Conservation (phyloP, 53 echinoderm and acorn worm genomes). For the Arbacia lixula region DNA sequence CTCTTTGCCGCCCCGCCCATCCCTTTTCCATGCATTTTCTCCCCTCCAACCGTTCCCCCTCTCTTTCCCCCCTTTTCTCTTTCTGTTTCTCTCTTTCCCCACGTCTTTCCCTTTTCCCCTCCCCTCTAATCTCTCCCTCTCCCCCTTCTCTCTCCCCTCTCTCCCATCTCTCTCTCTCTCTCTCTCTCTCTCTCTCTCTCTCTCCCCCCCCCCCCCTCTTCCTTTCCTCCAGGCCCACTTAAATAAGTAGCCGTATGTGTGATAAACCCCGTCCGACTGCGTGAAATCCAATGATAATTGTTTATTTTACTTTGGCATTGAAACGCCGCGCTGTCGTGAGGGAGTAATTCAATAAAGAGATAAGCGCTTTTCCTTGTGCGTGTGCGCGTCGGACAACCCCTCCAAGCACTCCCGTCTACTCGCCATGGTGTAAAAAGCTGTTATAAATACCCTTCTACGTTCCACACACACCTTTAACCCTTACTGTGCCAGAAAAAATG, state of each 20-base stretch:
- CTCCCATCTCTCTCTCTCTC: neutral
- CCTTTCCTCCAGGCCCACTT: neutral
- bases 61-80: neutral
- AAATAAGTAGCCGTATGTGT: conserved; percentile 12
- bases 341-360: conserved; percentile 36
- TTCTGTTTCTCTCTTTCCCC: neutral
- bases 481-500: no score
- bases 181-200: neutral
- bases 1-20: neutral
- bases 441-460: no score
- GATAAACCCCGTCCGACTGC: neutral
- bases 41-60: no score
- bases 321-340: neutral
- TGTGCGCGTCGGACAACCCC: no score
- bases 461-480: no score
- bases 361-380: no score
- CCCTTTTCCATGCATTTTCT: neutral
- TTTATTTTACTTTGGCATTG: conserved; percentile 27
- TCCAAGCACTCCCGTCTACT: no score
- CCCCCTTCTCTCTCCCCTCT: neutral
- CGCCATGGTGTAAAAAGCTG: no score
- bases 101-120: no score
- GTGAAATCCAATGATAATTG: conserved; percentile 27
- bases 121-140: no score
- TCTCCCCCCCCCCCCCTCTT: neutral